Evolutionary conservation across 1,140 invertebrate genomes (phyloP).

Genomic region (Heliconius himera): DNA sequence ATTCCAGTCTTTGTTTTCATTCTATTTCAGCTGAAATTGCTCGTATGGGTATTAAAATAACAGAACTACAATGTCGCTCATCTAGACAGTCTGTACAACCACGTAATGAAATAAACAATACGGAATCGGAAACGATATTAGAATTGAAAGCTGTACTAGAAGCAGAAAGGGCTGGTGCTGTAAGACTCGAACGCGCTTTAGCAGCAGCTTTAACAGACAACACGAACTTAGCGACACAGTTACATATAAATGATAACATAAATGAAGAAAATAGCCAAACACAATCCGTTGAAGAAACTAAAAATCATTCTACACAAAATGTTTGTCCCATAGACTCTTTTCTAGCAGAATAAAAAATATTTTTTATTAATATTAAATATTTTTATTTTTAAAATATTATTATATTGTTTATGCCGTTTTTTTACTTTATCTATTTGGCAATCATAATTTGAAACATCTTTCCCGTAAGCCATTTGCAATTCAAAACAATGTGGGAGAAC

Average conservation of each 20-base stretch:
- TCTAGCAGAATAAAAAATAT: constrained; percentile 56
- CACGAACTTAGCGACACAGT: constrained; percentile 51
- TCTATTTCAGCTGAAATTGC: constrained; percentile 63
- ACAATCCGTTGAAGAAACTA: background rate
- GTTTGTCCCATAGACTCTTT: constrained; percentile 66
- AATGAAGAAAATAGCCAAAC: constrained; percentile 28
- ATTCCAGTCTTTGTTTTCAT: background rate
- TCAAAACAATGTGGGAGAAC: constrained; percentile 47
- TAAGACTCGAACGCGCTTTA: constrained; percentile 56
- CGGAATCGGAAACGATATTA: constrained; percentile 45
- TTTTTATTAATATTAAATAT: no score
- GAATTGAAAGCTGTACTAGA: constrained; percentile 59
- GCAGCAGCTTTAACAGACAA: constrained; percentile 62
- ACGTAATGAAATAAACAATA: constrained; percentile 35
- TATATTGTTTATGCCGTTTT: background rate
- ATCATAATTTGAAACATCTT: background rate
- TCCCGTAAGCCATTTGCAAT: background rate
- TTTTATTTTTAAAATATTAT: background rate
- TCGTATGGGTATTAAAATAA: constrained; percentile 49
- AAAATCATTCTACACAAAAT: constrained; percentile 39
- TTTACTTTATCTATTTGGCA: background rate
- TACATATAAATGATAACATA: constrained; percentile 51
- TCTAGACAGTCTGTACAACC: constrained; percentile 34
- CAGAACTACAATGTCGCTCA: constrained; percentile 54
- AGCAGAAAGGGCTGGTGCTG: constrained; percentile 56